Evolutionary conservation across 2,113 vertebrate species (phyloP).

Genomic region (Syngnathus floridae): DNA sequence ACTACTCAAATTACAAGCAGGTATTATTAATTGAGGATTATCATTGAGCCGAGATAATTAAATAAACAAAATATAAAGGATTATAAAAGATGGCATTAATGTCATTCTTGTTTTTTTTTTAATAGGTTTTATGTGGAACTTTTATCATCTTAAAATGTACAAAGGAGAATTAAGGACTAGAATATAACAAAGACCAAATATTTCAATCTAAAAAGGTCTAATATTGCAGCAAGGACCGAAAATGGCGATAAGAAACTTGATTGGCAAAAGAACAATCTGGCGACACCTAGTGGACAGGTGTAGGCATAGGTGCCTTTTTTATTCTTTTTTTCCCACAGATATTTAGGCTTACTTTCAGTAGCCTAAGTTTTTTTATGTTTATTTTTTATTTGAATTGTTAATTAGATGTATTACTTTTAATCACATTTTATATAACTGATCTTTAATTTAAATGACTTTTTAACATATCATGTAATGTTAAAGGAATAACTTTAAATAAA

Average conservation of each 20-base stretch:
- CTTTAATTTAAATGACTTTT: no score
- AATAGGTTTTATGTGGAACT: background rate
- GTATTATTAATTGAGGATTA: background rate
- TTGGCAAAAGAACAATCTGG: background rate
- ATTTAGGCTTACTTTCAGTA: no score
- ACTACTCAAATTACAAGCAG: background rate
- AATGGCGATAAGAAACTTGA: background rate
- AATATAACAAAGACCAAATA: background rate
- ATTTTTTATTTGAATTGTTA: no score
- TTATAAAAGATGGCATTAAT: background rate
- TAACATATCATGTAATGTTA: no score
- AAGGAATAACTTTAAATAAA: no score
- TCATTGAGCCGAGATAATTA: background rate
- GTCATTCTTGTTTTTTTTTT: background rate
- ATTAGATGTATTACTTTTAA: no score
- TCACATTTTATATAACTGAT: no score
- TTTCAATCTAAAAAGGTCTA: background rate
- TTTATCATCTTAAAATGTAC: background rate
- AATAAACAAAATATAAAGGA: background rate
- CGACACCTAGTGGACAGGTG: slow-evolving; percentile 32
- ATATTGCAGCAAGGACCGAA: background rate
- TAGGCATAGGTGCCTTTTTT: background rate
- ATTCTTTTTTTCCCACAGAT: background rate
- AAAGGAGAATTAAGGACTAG: no score
- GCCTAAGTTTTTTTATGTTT: no score